Conservation (phyloP, 1,140 invertebrate genomes). For the Drosophila gunungcola region DNA sequence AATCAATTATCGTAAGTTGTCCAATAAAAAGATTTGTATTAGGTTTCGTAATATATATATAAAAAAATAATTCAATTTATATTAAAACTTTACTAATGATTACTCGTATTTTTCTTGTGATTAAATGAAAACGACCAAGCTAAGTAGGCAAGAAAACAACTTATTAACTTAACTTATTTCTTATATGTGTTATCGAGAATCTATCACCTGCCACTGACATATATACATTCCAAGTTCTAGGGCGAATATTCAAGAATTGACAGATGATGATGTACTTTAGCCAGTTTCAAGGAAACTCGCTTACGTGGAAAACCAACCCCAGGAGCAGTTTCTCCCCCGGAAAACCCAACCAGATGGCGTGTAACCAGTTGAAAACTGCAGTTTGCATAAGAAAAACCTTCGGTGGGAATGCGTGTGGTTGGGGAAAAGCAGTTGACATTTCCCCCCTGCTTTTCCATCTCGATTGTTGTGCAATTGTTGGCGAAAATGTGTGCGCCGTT, state of each 20-base stretch:
- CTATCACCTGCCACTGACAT: conserved; percentile 3
- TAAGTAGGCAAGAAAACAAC: too few species aligned
- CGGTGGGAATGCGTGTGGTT: background rate
- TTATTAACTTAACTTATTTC: too few species aligned
- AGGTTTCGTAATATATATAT: too few species aligned
- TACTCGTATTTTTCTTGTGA: too few species aligned
- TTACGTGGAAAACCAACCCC: conserved; percentile 10
- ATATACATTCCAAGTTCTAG: conserved; percentile 1
- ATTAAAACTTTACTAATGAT: too few species aligned
- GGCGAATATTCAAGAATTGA: background rate
- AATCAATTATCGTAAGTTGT: too few species aligned
- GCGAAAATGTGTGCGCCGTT: background rate
- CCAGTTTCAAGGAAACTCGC: conserved; percentile 4
- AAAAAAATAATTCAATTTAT: too few species aligned
- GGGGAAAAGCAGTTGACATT: conserved; percentile 12
- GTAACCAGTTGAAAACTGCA: conserved; percentile 39
- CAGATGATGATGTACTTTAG: background rate
- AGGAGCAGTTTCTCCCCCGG: background rate
- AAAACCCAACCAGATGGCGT: conserved; percentile 36
- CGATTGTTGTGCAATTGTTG: conserved; percentile 49
- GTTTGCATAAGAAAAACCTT: conserved; percentile 51
- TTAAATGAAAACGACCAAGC: too few species aligned
- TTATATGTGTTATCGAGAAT: too few species aligned
- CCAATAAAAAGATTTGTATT: too few species aligned
- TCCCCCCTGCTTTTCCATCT: background rate